Evolutionary conservation across 2,113 vertebrate genomes (phyloP), one percentile per base, ranked within the genome.

Genomic region (Ancistrus triradiatus): DNA sequence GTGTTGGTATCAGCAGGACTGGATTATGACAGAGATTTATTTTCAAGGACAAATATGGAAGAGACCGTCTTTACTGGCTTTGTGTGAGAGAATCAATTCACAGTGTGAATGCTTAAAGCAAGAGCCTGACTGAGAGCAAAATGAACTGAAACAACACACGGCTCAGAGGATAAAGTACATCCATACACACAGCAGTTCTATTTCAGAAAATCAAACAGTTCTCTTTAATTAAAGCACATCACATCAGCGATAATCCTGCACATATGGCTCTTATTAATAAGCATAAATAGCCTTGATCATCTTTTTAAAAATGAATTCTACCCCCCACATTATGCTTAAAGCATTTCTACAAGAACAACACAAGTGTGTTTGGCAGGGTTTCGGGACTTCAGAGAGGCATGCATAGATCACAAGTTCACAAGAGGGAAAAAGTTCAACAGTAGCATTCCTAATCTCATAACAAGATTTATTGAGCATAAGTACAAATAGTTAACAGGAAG

Each of bases 351-450:
- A 67, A 56, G 60, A 63, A 79, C 66, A 17, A 15, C 74, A 74
- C 74, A 55, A 38, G 64, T 65, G 74, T 73, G 70, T 81, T 80
- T 78, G 78, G 75, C 69, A 74, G 74, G 61, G 25, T 28, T 42
- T 25, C 18, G 48, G 21, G 24, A 17, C 22, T 35, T 35, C 17
- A 63, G 35, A 48, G 56, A 70, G 42, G 10, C 58, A 66, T 69
- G 53, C 53, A 71, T 63, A 59, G 53, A 63, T 69, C 66, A 37
- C 46, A 22, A 57, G 31, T 66, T 55, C 48, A 63, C 56, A 56
- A 68, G 58, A 52, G 33, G 55, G 62, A 49, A 61, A 13, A 42
- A 42, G 47, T 56, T 56, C 6, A 48, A 46, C 56, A 56, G 56
- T 42, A 63, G 19, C 50, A 72, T 60, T 56, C 50, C 49, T 58